Evolutionary conservation across 2,888 invertebrate genomes (phyloP), one percentile per base, ranked within the genome.

Genomic region (Pristionchus exspectatus): DNA sequence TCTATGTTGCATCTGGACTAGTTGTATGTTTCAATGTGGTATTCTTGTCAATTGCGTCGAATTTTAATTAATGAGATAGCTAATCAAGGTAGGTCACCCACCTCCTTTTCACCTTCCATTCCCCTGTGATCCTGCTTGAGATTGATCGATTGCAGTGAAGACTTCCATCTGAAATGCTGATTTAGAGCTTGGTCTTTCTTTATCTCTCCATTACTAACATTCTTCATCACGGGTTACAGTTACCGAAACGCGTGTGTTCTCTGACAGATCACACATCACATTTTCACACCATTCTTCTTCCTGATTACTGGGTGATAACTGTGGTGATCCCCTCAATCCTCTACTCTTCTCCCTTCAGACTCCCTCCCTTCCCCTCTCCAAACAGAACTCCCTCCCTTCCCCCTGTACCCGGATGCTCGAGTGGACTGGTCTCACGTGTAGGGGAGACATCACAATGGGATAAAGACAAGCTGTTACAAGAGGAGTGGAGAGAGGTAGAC

Each of bases 381-480:
- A 77, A 77, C 77, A 77, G 77, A 77, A 77, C 24, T 44, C 77
- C 21, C 30, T 5, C 56, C 30, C 56, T 30, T 84, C 54, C 50
- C 50, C 21, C 50, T 56, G n/a, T 59, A 59, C 59, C 84, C 84
- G 59, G 56, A 56, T 85, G 56, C 83, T 14, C 50, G 5, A 85
- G 84, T 85, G 59, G 84, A 85, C 84, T 33, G 38, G 84, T 85
- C 84, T 54, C 50, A 54, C 30, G 50, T 24, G 44, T n/a, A 83
- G 77, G n/a, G n/a, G n/a, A 50, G 44, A 50, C 44, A 81, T 74
- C 74, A 74, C 74, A 74, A 74, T 74, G 81, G 50, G 81, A 81
- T 81, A 81, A 81, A 81, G 81, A 81, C n/a, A 44, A 81, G 81
- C 81, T 81, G 50, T 81, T 81, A 50, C 54, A 81, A 81, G 74